These are phyloP conservation scores for Cygnus atratus DNA, from an alignment of 2,113 vertebrate genomes.

Conservation along the genomic window DNA sequence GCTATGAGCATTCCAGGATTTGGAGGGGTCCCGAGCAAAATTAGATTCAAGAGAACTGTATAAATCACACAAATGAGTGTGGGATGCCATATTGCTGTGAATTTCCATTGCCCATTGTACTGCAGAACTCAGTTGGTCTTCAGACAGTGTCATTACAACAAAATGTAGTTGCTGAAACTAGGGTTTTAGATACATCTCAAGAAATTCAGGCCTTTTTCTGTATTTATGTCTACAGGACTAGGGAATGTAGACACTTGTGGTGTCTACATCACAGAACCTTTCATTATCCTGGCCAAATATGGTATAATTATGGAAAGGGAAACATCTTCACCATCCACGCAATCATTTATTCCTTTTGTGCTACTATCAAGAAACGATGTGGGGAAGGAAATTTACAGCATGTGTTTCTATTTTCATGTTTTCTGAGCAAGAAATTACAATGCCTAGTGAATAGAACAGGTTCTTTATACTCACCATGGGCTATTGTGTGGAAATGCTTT, in stretches of 20 bases:
- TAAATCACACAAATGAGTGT: not conserved
- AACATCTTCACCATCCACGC: not conserved
- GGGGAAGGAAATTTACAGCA: not conserved
- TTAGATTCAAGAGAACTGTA: not conserved
- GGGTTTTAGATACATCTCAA: not conserved
- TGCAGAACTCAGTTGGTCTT: not conserved
- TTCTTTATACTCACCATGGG: not conserved
- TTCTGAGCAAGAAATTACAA: conserved; percentile 13
- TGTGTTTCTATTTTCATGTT: not conserved
- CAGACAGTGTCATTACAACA: not conserved
- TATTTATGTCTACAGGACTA: not conserved
- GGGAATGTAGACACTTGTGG: not conserved
- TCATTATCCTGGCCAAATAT: not conserved
- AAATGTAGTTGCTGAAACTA: not conserved
- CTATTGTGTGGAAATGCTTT: conserved; percentile 32
- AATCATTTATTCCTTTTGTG: not conserved
- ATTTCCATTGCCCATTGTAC: not conserved
- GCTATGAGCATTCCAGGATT: not conserved
- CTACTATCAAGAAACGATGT: not conserved
- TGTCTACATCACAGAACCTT: not conserved
- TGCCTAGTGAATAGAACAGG: not conserved
- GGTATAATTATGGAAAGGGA: not conserved
- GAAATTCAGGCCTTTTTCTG: not conserved
- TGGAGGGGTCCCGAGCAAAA: not conserved
- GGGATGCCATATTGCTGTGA: not conserved